Evolutionary conservation across 2,888 invertebrate genomes (phyloP).

Genomic region (Sinhomidia bicolor): DNA sequence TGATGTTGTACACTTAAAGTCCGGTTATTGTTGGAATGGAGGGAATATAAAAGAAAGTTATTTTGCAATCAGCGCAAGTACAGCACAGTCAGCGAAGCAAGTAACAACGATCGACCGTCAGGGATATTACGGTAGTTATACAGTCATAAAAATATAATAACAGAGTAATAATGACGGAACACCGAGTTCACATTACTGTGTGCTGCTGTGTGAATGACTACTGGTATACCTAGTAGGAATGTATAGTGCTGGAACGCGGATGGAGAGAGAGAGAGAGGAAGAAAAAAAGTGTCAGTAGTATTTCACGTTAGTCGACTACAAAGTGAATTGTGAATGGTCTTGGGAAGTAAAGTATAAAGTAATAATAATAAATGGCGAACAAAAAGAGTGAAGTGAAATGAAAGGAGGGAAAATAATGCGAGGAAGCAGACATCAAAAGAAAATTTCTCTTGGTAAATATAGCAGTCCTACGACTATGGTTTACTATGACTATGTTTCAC

Average conservation of each 20-base stretch:
- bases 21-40: background rate
- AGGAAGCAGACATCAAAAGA: conserved; percentile 16
- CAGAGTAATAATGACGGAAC: conserved; percentile 11
- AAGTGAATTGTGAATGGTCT: background rate
- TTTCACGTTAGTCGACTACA: background rate
- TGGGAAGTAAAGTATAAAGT: background rate
- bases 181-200: too few relatives aligned
- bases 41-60: conserved; percentile 52
- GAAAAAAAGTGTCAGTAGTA: conserved; percentile 25
- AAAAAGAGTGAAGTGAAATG: conserved; percentile 40
- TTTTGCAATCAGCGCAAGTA: conserved; percentile 42
- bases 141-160: conserved; percentile 58
- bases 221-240: background rate
- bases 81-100: background rate
- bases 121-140: background rate
- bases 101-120: background rate
- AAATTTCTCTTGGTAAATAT: background rate
- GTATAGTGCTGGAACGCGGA: too few relatives aligned
- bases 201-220: background rate
- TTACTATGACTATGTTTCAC: too few relatives aligned
- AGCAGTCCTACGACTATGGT: too few relatives aligned
- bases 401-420: conserved; percentile 36
- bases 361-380: conserved; percentile 12
- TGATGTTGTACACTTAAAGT: conserved; percentile 8
- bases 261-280: background rate